Percentiles rank a stretch among this genome's conserved stretches.
These are phyloP conservation scores for Melanotaenia duboulayi DNA, from an alignment of 2,113 vertebrate species.

Conservation along the genomic window DNA sequence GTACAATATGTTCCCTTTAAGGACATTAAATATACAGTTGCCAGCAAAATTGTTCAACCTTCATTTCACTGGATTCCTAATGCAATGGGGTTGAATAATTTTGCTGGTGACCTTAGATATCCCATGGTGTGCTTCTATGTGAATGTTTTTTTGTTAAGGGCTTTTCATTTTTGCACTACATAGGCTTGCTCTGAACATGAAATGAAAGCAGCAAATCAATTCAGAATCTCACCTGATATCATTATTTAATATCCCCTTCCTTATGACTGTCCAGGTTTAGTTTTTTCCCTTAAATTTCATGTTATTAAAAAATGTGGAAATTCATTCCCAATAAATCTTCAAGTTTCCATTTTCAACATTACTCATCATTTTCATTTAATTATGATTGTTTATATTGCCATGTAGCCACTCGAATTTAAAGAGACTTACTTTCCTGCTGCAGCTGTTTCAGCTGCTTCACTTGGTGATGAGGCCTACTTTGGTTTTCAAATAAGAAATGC, in stretches of 20 bases:
- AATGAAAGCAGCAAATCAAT: slow-evolving; percentile 17
- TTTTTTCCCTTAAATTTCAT: neutral
- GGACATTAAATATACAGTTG: too few relatives aligned
- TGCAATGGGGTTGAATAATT: neutral
- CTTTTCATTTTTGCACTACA: slow-evolving; percentile 3
- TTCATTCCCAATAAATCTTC: neutral
- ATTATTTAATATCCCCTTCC: neutral
- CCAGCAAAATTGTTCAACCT: neutral
- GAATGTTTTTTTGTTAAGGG: neutral
- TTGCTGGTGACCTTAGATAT: neutral
- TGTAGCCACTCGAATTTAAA: neutral
- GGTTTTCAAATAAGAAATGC: too few relatives aligned
- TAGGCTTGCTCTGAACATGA: neutral
- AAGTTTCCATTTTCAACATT: neutral
- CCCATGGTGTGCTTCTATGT: neutral
- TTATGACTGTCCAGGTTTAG: neutral
- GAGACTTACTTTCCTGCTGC: neutral
- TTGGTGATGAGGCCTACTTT: too few relatives aligned
- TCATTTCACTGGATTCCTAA: neutral
- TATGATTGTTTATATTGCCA: neutral
- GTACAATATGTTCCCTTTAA: slow-evolving; percentile 18
- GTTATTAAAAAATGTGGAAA: slow-evolving; percentile 13
- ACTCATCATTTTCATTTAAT: neutral
- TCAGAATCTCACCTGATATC: neutral
- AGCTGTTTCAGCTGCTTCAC: neutral